These are phyloP conservation scores for Atta cephalotes DNA, from an alignment of 1,140 invertebrate species.

Conservation along the genomic window DNA sequence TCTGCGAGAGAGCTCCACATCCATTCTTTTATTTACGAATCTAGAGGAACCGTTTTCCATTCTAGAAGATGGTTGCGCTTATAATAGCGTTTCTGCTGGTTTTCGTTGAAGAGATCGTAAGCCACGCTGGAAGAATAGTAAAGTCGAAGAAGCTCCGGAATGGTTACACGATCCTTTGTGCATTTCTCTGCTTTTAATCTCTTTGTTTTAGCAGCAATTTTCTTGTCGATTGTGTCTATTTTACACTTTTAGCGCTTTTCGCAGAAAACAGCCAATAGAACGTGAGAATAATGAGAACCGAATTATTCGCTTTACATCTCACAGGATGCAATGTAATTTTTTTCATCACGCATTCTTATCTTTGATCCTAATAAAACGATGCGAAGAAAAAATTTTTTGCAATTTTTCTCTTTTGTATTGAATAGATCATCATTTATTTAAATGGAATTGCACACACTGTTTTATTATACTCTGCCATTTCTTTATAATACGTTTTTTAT, in stretches of 20 bases:
- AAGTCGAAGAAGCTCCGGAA: slow-evolving; percentile 24
- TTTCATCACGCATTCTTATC: neutral
- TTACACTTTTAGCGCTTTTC: slow-evolving; percentile 32
- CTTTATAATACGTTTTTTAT: neutral
- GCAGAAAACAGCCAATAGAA: slow-evolving; percentile 10
- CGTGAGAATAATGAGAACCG: slow-evolving; percentile 4
- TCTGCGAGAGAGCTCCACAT: neutral
- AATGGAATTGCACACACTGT: slow-evolving; percentile 11
- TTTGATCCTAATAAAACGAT: neutral
- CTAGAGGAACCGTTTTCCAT: slow-evolving; percentile 18
- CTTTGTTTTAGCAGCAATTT: slow-evolving; percentile 53
- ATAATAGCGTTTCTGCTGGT: slow-evolving; percentile 45
- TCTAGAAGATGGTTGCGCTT: slow-evolving; percentile 35
- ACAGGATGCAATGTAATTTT: neutral
- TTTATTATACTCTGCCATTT: neutral
- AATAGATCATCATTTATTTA: slow-evolving; percentile 38
- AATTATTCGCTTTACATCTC: slow-evolving; percentile 10
- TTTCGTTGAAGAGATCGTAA: slow-evolving; percentile 45
- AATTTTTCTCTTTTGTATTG: neutral
- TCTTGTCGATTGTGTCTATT: slow-evolving; percentile 37
- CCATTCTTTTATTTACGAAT: slow-evolving; percentile 51
- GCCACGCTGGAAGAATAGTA: slow-evolving; percentile 36
- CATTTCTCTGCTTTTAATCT: slow-evolving; percentile 52
- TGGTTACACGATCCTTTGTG: slow-evolving; percentile 8
- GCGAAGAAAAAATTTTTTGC: neutral